These are phyloP conservation scores for Choreutis nemorana DNA, from an alignment of 2,888 invertebrate species.

Conservation along the genomic window DNA sequence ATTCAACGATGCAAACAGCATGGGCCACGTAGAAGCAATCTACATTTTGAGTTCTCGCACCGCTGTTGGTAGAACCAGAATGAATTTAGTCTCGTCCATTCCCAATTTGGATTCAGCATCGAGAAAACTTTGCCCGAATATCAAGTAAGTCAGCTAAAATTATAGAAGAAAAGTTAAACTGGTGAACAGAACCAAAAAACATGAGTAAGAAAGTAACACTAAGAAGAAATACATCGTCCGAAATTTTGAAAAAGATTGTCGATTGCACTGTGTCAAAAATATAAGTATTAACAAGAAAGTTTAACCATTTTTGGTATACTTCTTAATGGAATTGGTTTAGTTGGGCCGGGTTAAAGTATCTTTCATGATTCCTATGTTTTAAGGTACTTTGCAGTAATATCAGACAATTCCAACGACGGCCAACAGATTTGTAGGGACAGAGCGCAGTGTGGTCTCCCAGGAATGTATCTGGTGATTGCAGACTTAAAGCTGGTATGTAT, in stretches of 20 bases:
- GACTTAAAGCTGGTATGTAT: background rate
- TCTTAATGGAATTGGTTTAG: no score
- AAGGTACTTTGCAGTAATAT: conserved; percentile 2
- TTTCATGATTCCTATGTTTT: background rate
- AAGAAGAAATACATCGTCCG: no score
- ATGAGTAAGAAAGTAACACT: no score
- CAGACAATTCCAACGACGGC: background rate
- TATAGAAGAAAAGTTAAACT: background rate
- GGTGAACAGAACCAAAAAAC: no score
- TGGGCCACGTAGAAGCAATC: conserved; percentile 20
- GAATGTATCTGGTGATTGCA: background rate
- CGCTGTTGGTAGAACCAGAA: conserved; percentile 5
- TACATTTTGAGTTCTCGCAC: no score
- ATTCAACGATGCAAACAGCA: conserved; percentile 11
- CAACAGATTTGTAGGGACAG: background rate
- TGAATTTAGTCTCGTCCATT: conserved; percentile 9
- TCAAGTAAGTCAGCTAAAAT: conserved; percentile 17
- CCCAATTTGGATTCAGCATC: conserved; percentile 17
- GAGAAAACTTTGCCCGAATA: conserved; percentile 17
- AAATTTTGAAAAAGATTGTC: no score
- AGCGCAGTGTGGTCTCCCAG: background rate
- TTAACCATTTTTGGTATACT: no score
- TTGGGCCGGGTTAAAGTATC: no score
- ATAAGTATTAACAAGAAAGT: no score
- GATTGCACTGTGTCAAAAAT: no score